Base-by-base conservation (phyloP, 2,888 invertebrate species). In the Orthosia incerta region DNA sequence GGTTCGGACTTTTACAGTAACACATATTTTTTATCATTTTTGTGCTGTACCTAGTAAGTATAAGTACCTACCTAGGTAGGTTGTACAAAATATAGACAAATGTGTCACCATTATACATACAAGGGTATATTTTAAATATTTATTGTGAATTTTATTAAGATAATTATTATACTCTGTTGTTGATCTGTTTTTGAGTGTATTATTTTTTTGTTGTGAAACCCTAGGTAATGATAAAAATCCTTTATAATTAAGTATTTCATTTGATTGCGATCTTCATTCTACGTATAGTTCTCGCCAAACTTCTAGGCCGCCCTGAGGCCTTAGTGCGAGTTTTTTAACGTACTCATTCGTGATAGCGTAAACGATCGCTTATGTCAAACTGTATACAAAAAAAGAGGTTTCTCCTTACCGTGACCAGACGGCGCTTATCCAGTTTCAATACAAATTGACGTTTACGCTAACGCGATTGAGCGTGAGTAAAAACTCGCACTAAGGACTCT, bases 81-180 rank as follows among this genome's bases (percentile, higher is more conserved):
- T 86, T 86, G 80, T 85, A 85, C 69, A 87, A 81, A 81, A 74
- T 71, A 67, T 85, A 73, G 55, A 61, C 68, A 80, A n/a, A 70
- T 74, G 73, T 82, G 75, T 86, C 82, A 80, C 81, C 67, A 73
- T 80, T 86, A 85, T 88, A 89, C 83, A 89, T 88, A 88, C 82
- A 89, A 89, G 86, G 85, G 84, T 92, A 93, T 93, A 93, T 94
- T 94, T 93, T 91, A 87, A 91, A 92, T 93, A 84, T 88, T 87
- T 88, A 89, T 92, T 91, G 89, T 89, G 88, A 85, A 87, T 84
- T 87, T 83, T 77, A 80, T 87, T 85, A 93, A 45, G 51, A 57
- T 57, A 53, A 59, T 31, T 55, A 9, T 31, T 55, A 9, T 94
- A 94, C 89, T 92, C 57, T 71, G 53, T 72, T 93, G 92, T 93